A percentile compares a stretch with the other conserved stretches of the same genome.
Conservation (phyloP, 2,888 invertebrate species). For the Phrixothrix hirtus region DNA sequence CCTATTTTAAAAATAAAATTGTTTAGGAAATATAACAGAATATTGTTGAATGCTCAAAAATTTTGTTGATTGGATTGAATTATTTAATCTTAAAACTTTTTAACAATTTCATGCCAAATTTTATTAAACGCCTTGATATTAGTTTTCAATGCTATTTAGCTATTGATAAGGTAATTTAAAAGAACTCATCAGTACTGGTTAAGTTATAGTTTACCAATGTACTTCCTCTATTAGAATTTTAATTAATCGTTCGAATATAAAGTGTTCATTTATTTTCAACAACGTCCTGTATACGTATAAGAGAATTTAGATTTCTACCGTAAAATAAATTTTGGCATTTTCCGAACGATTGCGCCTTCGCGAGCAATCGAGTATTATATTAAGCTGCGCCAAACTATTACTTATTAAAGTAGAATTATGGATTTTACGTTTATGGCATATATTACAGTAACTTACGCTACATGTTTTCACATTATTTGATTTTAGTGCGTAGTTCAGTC, state of each 20-base stretch:
- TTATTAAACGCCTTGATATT: no score
- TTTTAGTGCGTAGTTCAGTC: slow-evolving; percentile 27
- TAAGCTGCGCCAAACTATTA: slow-evolving; percentile 14
- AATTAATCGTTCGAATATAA: neutral
- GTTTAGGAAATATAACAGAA: no score
- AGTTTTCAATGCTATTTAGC: no score
- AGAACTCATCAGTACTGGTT: no score
- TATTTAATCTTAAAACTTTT: no score
- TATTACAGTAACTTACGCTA: slow-evolving; percentile 13
- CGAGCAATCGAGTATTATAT: slow-evolving; percentile 12
- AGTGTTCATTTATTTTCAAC: slow-evolving; percentile 1
- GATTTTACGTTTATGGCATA: slow-evolving; percentile 21
- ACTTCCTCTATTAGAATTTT: no score
- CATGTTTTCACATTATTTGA: slow-evolving; percentile 21
- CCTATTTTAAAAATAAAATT: no score
- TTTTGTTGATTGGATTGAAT: no score
- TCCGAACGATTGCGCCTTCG: slow-evolving; percentile 10
- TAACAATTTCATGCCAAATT: no score
- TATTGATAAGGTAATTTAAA: no score
- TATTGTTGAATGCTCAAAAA: no score
- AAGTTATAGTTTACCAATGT: no score
- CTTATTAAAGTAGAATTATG: slow-evolving; percentile 19
- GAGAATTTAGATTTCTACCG: neutral
- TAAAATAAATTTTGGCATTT: slow-evolving; percentile 11
- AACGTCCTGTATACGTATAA: neutral